Base-by-base conservation (phyloP, 2,888 invertebrate genomes). In the Erebia aethiops region DNA sequence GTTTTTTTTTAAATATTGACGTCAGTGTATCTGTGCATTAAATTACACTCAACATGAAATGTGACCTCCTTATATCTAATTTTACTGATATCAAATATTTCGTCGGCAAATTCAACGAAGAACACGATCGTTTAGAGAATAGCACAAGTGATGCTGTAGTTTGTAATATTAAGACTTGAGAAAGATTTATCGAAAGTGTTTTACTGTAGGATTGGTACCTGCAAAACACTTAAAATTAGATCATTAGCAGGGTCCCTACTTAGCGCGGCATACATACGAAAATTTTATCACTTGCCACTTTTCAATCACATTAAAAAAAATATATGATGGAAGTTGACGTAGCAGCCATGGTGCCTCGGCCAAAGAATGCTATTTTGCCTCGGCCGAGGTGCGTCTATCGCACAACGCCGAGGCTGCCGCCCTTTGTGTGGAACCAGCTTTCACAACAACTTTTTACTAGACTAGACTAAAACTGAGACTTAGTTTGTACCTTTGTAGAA, bases 401-500 rank as follows among this genome's bases (percentile, higher is more conserved):
- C 11, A 46, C 11, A 46, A 46, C 11, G 14, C 10, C 10, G 13
- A 46, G 46, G 35, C 35, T 5, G 35, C 35, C 3, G 13, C 11
- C 46, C 46, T 11, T 46, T 9, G 1, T 51, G n/a, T 13, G 52
- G 2, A n/a, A 2, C 8, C 9, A 9, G n/a, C 8, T n/a, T 52
- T 52, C 8, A 16, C 9, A 8, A 52, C 16, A 16, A 52, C 16
- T 52, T 52, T 52, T 16, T 52, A 16, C n/a, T 16, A 52, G 52
- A n/a, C 9, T 9, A 9, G 52, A 16, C 16, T 16, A 58, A 58
- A 35, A 26, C 35, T 2, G 58, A 35, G 16, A 35, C 35, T 64
- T 49, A 49, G 62, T 63, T 51, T 64, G 11, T 54, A 64, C 49
- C 62, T 62, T 49, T 62, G 13, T 62, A 61, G 18, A 46, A 61